Evolutionary conservation across 1,140 invertebrate genomes (phyloP).

Genomic region (Diorhabda elongata): DNA sequence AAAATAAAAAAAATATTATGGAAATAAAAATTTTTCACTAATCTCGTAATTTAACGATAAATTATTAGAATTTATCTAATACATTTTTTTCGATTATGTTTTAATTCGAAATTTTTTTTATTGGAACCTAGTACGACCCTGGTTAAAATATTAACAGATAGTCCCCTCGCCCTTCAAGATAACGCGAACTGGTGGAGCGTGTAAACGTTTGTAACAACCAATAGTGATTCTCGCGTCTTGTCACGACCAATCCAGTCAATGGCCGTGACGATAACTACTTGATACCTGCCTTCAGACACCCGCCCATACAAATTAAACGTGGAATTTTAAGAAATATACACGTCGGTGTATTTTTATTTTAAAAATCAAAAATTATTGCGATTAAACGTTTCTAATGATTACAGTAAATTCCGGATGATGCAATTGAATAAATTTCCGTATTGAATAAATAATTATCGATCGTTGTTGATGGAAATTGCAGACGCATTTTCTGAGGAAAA

Average conservation of each 20-base stretch:
- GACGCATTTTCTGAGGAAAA: constrained; percentile 26
- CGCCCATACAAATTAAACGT: neutral
- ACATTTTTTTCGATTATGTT: too few species aligned
- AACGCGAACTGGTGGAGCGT: neutral
- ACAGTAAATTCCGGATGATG: too few species aligned
- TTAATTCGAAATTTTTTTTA: too few species aligned
- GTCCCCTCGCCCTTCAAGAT: neutral
- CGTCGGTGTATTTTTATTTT: too few species aligned
- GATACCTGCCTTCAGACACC: neutral
- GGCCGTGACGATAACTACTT: neutral
- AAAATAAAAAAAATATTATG: too few species aligned
- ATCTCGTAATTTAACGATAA: too few species aligned
- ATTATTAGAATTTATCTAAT: too few species aligned
- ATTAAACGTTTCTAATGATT: too few species aligned
- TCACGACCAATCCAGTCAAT: neutral
- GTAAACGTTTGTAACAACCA: constrained; percentile 2
- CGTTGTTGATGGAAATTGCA: constrained; percentile 8
- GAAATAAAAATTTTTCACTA: too few species aligned
- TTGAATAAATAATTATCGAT: neutral
- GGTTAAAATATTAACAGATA: neutral
- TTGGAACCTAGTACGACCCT: too few species aligned
- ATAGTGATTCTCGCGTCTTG: neutral
- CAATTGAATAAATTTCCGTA: too few species aligned
- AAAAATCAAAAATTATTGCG: too few species aligned
- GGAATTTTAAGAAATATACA: neutral